Evolutionary conservation across 2,113 vertebrate genomes (phyloP).

Genomic region (Neolamprologus sp.): DNA sequence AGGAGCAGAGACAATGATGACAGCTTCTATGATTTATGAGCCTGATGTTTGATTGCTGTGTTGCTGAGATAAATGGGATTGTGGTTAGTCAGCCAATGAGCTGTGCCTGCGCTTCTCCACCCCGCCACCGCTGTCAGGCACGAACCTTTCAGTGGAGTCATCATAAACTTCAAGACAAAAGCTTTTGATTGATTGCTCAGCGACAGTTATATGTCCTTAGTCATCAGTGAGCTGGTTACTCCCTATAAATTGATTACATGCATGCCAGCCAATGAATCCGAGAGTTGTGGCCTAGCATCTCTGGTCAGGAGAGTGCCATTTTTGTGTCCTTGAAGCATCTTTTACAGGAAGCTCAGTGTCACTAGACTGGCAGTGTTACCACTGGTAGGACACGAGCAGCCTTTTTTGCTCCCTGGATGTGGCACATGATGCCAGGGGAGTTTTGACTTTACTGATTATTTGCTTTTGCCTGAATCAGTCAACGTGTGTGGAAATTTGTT

Average conservation of each 20-base stretch:
- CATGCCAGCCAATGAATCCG: constrained; percentile 2
- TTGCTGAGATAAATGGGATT: constrained; percentile 45
- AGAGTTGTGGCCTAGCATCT: neutral
- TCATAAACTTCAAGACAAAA: constrained; percentile 11
- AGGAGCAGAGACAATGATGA: constrained; percentile 2
- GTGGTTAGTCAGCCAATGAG: constrained; percentile 40
- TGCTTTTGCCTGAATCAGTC: neutral
- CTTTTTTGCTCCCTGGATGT: neutral
- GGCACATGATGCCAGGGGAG: neutral
- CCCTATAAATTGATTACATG: constrained; percentile 19
- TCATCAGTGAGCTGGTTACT: constrained; percentile 29
- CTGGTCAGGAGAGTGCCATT: neutral
- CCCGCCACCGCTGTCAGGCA: neutral
- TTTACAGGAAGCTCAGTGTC: neutral
- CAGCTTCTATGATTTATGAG: constrained; percentile 43
- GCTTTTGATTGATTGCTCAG: constrained; percentile 48
- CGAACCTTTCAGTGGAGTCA: neutral
- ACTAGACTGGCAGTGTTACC: neutral
- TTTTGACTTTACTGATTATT: neutral
- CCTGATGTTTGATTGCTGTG: constrained; percentile 17
- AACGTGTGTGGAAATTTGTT: neutral
- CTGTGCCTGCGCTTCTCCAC: neutral
- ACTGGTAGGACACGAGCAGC: neutral
- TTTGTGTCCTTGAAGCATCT: neutral
- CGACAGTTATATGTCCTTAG: constrained; percentile 47